phyloP scores from a whole-genome alignment of 2,888 invertebrate genomes.

The Caradrina kadenii region DNA sequence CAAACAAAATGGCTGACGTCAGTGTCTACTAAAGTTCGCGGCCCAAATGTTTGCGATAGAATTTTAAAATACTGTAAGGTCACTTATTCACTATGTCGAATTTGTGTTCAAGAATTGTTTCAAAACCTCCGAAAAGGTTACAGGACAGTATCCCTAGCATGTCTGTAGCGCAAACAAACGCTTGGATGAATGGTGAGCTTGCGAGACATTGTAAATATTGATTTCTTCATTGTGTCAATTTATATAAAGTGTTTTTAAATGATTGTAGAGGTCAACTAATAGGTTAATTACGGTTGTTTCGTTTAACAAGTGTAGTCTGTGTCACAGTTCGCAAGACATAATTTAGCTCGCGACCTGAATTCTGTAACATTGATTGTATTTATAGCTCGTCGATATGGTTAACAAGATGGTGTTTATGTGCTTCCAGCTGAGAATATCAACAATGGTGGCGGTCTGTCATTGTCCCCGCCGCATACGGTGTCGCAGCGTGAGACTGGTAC shows the following conservation, averaged over 20 bases:
- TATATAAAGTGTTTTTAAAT: constrained; percentile 66
- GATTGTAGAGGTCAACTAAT: constrained; percentile 64
- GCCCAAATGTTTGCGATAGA: constrained; percentile 73
- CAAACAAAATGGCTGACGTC: constrained; percentile 81
- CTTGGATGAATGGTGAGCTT: constrained; percentile 96
- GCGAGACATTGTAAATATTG: constrained; percentile 76
- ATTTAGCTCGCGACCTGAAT: constrained; percentile 59
- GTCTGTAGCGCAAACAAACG: constrained; percentile 95
- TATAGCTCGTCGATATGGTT: constrained; percentile 29
- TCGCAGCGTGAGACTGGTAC: constrained; percentile 92
- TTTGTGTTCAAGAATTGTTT: constrained; percentile 94
- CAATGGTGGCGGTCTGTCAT: constrained; percentile 93
- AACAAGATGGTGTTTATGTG: constrained; percentile 47
- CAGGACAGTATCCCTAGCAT: constrained; percentile 93
- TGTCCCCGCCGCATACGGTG: constrained; percentile 94
- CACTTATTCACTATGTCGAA: constrained; percentile 91
- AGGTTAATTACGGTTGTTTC: constrained; percentile 59
- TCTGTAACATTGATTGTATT: constrained; percentile 12
- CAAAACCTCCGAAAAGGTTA: constrained; percentile 94
- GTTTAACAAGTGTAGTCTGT: constrained; percentile 55
- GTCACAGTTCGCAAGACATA: constrained; percentile 60
- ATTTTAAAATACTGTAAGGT: constrained; percentile 69
- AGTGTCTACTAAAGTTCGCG: constrained; percentile 64
- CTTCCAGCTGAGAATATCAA: constrained; percentile 93
- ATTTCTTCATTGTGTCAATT: constrained; percentile 69